Evolutionary conservation across 2,113 vertebrate species (phyloP), one percentile per base, ranked within the genome.

Genomic region (Sigmodon hispidus): DNA sequence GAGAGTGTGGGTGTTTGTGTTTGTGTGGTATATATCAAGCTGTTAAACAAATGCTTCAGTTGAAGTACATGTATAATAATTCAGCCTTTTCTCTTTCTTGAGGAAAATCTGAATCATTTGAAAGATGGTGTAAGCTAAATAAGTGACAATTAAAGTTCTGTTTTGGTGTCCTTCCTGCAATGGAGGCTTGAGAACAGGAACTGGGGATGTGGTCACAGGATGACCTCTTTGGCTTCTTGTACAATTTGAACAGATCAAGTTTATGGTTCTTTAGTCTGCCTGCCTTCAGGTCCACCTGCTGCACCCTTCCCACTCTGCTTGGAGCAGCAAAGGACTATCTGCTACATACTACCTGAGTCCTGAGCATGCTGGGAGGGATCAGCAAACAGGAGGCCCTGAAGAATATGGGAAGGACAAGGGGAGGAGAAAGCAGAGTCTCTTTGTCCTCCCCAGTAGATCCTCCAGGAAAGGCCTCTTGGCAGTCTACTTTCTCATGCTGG

Each of bases 261-360:
- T 0, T 31, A 4, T n/a, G 17, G 7, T 11, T 40, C 34, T 55
- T 29, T 40, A 43, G 11, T 55, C 31, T 22, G 12, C 26, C 40
- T 43, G 17, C n/a, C 1, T 50, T 19, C 34, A 29, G 3, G 65
- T 6, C 29, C 21, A 7, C 0, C 4, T 3, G 17, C 24, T 12
- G 31, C 13, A 34, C 10, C 75, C 43, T 15, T 8, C 19, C 34
- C 34, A 24, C 1, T 76, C 50, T 59, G 17, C 43, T 75, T 5
- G 70, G 52, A n/a, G 67, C 16, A 40, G 52, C 0, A 31, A 73
- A 29, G 1, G 43, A 4, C 3, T 29, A 0, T 5, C 45, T 19
- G 2, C 3, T 8, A 22, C 9, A 24, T 43, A 24, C 26, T 63
- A 3, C 24, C 26, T n/a, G 76, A 11, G 5, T 8, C 45, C 31